Percentiles rank a stretch among this genome's conserved stretches.
Conservation (phyloP, 1,140 invertebrate species). For the Drosophila bocki region DNA sequence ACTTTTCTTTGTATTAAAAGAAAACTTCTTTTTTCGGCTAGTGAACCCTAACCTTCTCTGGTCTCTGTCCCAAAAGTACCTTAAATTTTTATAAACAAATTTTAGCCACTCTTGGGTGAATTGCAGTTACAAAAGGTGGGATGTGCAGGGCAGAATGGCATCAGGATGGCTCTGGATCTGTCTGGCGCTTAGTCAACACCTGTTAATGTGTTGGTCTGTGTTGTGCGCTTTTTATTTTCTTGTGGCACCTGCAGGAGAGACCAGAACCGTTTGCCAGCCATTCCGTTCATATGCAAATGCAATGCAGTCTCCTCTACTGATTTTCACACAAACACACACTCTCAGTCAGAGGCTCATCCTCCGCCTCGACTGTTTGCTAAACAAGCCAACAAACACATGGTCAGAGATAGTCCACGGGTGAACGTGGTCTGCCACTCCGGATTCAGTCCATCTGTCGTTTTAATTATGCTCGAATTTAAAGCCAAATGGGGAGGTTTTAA, state of each 20-base stretch:
- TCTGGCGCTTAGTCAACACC: slow-evolving; percentile 78
- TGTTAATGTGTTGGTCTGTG: slow-evolving; percentile 70
- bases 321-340: slow-evolving; percentile 11
- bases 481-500: background rate
- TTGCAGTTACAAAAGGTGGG: background rate
- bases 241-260: slow-evolving; percentile 27
- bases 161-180: slow-evolving; percentile 5
- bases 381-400: slow-evolving; percentile 64
- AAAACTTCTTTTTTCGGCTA: slow-evolving; percentile 3
- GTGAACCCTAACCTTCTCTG: slow-evolving; percentile 1
- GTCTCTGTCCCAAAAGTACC: slow-evolving; percentile 52
- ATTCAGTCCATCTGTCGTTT: slow-evolving; percentile 22
- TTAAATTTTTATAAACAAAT: slow-evolving; percentile 82
- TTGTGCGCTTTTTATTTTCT: slow-evolving; percentile 41
- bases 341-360: background rate
- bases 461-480: slow-evolving; percentile 31
- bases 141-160: background rate
- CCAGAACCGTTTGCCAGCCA: slow-evolving; percentile 15
- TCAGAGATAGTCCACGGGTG: slow-evolving; percentile 60
- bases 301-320: slow-evolving; percentile 50
- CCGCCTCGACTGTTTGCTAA: slow-evolving; percentile 58
- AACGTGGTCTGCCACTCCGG: slow-evolving; percentile 33
- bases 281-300: slow-evolving; percentile 71
- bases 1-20: no score
- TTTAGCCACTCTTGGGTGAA: slow-evolving; percentile 44